Evolutionary conservation across 2,888 invertebrate genomes (phyloP).

Genomic region (Zonitis immaculata): DNA sequence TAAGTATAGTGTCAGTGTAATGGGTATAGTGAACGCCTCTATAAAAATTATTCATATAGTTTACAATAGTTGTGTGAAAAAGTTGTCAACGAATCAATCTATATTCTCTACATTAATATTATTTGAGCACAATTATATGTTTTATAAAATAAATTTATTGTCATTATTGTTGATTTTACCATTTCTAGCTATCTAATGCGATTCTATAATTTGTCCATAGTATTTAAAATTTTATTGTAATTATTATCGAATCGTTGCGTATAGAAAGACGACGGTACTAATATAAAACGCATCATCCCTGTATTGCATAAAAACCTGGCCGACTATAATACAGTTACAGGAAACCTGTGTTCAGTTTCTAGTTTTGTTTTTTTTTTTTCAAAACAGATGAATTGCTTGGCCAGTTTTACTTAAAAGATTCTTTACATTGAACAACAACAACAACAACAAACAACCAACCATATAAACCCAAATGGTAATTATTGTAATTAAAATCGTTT

Average conservation of each 20-base stretch:
- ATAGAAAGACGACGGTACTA: constrained; percentile 7
- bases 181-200: constrained; percentile 32
- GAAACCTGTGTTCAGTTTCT: constrained; percentile 35
- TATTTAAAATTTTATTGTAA: too few relatives aligned
- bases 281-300: background rate
- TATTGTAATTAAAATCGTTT: constrained; percentile 9
- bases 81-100: constrained; percentile 45
- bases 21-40: constrained; percentile 29
- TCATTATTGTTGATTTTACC: constrained; percentile 29
- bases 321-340: constrained; percentile 39
- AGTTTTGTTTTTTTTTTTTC: constrained; percentile 43
- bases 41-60: constrained; percentile 22
- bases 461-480: too few relatives aligned
- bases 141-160: constrained; percentile 29
- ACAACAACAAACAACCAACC: constrained; percentile 12
- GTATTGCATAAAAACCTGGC: constrained; percentile 35
- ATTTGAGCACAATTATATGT: constrained; percentile 29
- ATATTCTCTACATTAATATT: constrained; percentile 45
- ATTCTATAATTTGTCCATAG: too few relatives aligned
- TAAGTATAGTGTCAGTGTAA: constrained; percentile 27
- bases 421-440: constrained; percentile 10
- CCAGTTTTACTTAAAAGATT: background rate
- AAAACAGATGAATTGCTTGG: constrained; percentile 23
- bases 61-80: constrained; percentile 35
- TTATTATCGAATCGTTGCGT: too few relatives aligned